phyloP scores from a whole-genome alignment of 2,797 vertebrate genomes.

The Gymnocypris eckloni region DNA sequence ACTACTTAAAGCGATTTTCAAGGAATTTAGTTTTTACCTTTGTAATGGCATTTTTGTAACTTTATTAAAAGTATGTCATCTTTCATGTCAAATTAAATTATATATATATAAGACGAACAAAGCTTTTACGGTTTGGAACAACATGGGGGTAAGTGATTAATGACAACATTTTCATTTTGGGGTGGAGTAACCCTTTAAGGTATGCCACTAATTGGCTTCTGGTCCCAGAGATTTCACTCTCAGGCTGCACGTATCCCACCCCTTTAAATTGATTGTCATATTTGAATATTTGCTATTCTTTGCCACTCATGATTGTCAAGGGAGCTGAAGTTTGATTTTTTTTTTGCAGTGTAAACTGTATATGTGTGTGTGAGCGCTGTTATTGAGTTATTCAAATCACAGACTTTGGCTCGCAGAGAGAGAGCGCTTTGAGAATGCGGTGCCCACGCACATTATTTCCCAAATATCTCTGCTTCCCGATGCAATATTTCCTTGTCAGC shows the following conservation, averaged over 20 bases:
- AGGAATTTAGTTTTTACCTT: too few species aligned
- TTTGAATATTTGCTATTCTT: conserved; percentile 43
- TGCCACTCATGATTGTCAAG: conserved; percentile 27
- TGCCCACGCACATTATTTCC: conserved; percentile 74
- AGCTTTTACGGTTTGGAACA: too few species aligned
- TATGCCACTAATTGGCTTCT: not conserved
- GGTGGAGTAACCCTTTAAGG: not conserved
- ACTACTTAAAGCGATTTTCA: too few species aligned
- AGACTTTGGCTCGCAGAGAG: conserved; percentile 31
- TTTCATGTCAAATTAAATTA: too few species aligned
- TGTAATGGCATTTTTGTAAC: too few species aligned
- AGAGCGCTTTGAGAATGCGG: conserved; percentile 21
- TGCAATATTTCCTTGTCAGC: conserved; percentile 73
- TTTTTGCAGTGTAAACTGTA: conserved; percentile 25
- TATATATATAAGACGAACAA: too few species aligned
- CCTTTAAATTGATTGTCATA: conserved; percentile 46
- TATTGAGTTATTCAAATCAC: conserved; percentile 54
- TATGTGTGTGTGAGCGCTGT: conserved; percentile 25
- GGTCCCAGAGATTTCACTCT: not conserved
- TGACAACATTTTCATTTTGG: too few species aligned
- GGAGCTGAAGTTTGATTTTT: conserved; percentile 48
- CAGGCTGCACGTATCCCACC: not conserved
- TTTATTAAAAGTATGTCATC: too few species aligned
- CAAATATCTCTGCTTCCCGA: conserved; percentile 69
- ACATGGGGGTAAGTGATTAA: too few species aligned